These are phyloP conservation scores for Takifugu flavidus DNA, from an alignment of 2,113 vertebrate species.

Conservation along the genomic window DNA sequence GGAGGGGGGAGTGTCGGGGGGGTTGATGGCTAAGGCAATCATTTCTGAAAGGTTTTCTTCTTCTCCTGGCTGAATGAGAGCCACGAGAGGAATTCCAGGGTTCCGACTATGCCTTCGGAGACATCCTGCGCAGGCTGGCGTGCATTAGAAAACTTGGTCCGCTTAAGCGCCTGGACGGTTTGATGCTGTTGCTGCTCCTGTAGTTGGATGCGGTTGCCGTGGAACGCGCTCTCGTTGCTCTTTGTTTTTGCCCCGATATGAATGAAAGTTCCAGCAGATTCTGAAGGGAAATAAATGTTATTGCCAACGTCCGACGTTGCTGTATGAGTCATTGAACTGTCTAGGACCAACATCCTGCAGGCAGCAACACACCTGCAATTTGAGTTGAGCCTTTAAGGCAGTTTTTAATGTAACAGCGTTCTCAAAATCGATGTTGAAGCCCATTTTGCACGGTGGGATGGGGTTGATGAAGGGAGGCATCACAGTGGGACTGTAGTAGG, in stretches of 20 bases:
- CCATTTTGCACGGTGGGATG: no score
- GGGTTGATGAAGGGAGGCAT: constrained; percentile 12
- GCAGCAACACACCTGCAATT: no score
- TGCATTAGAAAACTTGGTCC: constrained; percentile 52
- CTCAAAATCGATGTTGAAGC: no score
- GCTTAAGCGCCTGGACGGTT: neutral
- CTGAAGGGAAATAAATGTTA: constrained; percentile 37
- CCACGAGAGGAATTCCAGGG: constrained; percentile 35
- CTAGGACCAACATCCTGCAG: neutral
- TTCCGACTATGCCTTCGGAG: constrained; percentile 40
- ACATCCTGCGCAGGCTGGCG: constrained; percentile 42
- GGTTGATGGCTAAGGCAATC: constrained; percentile 65
- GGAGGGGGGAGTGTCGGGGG: constrained; percentile 12
- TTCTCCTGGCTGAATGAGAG: constrained; percentile 48
- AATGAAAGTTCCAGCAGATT: neutral
- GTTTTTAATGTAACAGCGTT: no score
- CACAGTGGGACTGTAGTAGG: constrained; percentile 36
- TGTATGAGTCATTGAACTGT: constrained; percentile 35
- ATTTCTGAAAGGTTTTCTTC: constrained; percentile 57
- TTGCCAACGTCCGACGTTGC: constrained; percentile 26
- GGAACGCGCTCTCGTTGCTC: neutral
- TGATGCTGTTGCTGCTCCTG: constrained; percentile 6
- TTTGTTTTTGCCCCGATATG: neutral
- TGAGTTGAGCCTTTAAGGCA: no score
- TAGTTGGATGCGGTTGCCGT: constrained; percentile 12